phyloP scores from a whole-genome alignment of 1,140 invertebrate genomes.

The Lepidurus packardi region DNA sequence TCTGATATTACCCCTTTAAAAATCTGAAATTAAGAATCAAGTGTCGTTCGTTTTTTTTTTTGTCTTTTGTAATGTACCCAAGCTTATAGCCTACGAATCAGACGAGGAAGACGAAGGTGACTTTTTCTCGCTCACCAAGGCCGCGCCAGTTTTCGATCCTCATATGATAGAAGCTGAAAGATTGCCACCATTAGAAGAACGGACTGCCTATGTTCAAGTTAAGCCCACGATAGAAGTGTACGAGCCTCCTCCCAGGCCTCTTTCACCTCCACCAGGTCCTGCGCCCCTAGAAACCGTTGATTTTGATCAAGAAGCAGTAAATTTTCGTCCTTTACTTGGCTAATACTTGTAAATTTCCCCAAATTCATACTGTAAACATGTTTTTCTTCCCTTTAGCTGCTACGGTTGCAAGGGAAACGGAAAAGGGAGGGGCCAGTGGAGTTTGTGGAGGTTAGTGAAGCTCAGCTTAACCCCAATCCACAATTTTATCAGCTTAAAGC shows the following conservation, averaged over 20 bases:
- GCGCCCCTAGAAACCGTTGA: background rate
- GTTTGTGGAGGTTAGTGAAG: slow-evolving; percentile 27
- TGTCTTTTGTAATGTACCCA: background rate
- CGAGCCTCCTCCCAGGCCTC: background rate
- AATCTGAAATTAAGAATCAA: background rate
- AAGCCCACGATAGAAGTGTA: background rate
- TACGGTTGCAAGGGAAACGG: slow-evolving; percentile 29
- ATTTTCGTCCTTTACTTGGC: background rate
- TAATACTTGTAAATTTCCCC: background rate
- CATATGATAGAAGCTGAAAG: background rate
- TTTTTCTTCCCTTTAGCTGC: slow-evolving; percentile 25
- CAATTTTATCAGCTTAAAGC: slow-evolving; percentile 30
- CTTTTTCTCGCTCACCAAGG: slow-evolving; percentile 29
- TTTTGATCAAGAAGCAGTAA: slow-evolving; percentile 29
- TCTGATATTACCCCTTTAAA: background rate
- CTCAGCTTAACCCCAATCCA: slow-evolving; percentile 26
- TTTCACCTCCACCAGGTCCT: background rate
- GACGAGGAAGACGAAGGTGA: slow-evolving; percentile 28
- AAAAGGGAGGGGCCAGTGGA: slow-evolving; percentile 26
- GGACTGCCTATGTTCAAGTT: background rate
- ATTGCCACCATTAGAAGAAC: background rate
- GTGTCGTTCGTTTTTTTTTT: background rate
- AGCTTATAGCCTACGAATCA: background rate
- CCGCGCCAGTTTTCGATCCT: slow-evolving; percentile 20
- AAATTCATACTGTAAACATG: background rate